Base-by-base conservation (phyloP, 2,797 vertebrate genomes). In the Ficedula albicollis region DNA sequence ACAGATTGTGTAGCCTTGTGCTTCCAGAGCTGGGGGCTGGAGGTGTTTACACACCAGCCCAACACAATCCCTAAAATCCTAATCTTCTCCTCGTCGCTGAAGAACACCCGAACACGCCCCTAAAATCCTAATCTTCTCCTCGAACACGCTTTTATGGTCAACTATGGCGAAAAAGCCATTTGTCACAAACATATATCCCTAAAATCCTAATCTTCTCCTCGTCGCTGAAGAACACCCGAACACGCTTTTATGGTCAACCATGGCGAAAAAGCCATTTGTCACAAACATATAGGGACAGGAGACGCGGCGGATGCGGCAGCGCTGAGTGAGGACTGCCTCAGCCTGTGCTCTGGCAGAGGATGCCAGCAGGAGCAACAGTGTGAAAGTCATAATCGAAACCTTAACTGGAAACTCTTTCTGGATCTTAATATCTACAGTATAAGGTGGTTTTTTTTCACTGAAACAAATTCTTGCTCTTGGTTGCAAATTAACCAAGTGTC, bases 261-360 rank as follows among this genome's bases (percentile, higher is more conserved):
- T 2, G 0, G 25, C 19, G 25, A 66, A 64, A 63, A 59, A 30
- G 9, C 1, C 5, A 0, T 8, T 38, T 64, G 49, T 60, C 44
- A 17, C 26, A 75, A 78, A 41, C 9, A 11, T 5, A 23, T 3
- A 29, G 1, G 1, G 16, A 43, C 8, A 11, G 8, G 82, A 75
- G 60, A 48, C 0, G 0, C 0, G 0, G 54, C 5, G n/a, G 46
- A 68, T 12, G 32, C 0, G 0, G 46, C 41, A 43, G 27, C 2
- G 27, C 38, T 59, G 48, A 89, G 59, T 0, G 2, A 62, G 68
- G 62, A 36, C 5, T 46, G 56, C 6, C 56, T 54, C 52, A 72
- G 91, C 22, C 41, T 10, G 12, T 19, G 36, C 39, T 78, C 46
- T 16, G 66, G 30, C 36, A 55, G 67, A 7, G 55, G 43, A 32